Conservation (phyloP, 2,797 vertebrate species). For the Rhynchonycteris naso region DNA sequence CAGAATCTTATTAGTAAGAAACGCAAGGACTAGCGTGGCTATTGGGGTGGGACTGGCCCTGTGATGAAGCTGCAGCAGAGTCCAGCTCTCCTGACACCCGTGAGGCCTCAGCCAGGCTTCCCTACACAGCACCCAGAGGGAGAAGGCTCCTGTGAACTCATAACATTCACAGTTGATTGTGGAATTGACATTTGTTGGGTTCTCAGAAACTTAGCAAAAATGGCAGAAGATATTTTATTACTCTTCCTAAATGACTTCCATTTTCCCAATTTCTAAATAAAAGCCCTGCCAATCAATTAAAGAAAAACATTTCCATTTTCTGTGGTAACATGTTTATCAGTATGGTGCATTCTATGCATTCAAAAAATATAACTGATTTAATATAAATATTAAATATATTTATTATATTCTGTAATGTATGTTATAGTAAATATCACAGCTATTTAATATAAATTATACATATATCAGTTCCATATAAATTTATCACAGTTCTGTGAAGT, state of each 20-base stretch:
- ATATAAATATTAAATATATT: constrained; percentile 10
- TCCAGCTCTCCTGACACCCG: not conserved
- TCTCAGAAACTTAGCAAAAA: not conserved
- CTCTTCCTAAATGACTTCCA: not conserved
- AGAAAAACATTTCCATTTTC: not conserved
- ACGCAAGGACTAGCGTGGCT: not conserved
- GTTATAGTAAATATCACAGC: not conserved
- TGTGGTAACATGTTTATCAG: not conserved
- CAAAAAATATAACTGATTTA: not conserved
- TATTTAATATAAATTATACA: not conserved
- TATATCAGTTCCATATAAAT: not conserved
- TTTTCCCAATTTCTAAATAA: constrained; percentile 54
- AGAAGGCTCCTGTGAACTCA: not conserved
- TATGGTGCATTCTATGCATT: not conserved
- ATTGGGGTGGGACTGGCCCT: too few relatives aligned
- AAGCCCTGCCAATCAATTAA: not conserved
- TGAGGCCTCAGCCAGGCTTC: not conserved
- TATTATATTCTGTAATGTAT: not conserved
- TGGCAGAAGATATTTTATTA: not conserved
- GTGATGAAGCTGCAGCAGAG: not conserved
- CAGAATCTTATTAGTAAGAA: not conserved
- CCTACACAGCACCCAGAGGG: too few relatives aligned
- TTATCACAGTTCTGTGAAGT: not conserved
- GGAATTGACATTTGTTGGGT: not conserved
- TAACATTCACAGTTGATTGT: not conserved